A percentile compares a stretch with the other conserved stretches of the same genome.
Evolutionary conservation across 2,888 invertebrate genomes (phyloP).

Genomic region (Argyresthia albistria): DNA sequence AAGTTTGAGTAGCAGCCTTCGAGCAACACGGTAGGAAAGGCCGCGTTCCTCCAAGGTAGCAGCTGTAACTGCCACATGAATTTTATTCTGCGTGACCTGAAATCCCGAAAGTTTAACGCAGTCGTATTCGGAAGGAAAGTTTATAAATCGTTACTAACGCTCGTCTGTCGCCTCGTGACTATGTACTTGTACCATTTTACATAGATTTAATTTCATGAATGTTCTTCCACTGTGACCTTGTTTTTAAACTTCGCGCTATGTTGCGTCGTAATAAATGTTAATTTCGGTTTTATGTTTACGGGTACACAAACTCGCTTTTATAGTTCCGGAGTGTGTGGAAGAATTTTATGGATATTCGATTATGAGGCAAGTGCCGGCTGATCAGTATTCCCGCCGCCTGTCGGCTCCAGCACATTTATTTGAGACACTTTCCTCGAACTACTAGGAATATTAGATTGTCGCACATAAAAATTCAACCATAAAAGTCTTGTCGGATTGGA

Average conservation of each 20-base stretch:
- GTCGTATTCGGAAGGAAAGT: constrained; percentile 26
- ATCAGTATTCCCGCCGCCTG: constrained; percentile 4
- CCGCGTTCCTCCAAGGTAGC: no score
- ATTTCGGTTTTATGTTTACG: constrained; percentile 45
- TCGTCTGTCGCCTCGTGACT: constrained; percentile 27
- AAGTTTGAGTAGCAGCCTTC: no score
- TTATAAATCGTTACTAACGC: constrained; percentile 37
- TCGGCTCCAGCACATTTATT: not conserved
- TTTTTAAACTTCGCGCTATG: constrained; percentile 39
- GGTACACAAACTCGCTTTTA: constrained; percentile 27
- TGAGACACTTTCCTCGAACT: constrained; percentile 1
- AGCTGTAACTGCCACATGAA: not conserved
- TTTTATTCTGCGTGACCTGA: constrained; percentile 36
- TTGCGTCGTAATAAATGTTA: constrained; percentile 33
- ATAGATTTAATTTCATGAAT: constrained; percentile 25
- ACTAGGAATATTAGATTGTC: constrained; percentile 2
- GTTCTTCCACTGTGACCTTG: constrained; percentile 41
- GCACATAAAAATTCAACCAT: not conserved
- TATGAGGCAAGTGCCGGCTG: not conserved
- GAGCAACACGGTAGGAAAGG: no score
- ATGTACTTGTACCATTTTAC: constrained; percentile 11
- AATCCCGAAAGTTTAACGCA: constrained; percentile 39
- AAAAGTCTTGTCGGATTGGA: not conserved
- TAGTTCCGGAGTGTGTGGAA: constrained; percentile 23
- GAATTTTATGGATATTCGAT: constrained; percentile 27